Conservation (phyloP, 2,113 vertebrate genomes). For the Rhea pennata region DNA sequence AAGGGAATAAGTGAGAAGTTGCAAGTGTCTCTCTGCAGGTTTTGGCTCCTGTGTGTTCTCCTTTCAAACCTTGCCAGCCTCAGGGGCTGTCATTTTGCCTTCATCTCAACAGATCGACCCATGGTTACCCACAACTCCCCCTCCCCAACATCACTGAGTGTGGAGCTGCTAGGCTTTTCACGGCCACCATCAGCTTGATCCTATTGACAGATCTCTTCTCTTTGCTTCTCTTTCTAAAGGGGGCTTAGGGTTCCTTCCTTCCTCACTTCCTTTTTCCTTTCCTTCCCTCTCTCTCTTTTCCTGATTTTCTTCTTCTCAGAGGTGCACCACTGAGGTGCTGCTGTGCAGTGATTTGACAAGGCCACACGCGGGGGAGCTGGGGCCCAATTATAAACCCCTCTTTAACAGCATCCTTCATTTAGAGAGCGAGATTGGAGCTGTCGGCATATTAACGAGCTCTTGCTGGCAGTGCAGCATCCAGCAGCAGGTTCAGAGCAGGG, state of each 20-base stretch:
- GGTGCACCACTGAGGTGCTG: not conserved
- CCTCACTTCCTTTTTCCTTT: not conserved
- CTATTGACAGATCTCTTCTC: slow-evolving; percentile 54
- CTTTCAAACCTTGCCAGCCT: slow-evolving; percentile 63
- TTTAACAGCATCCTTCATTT: slow-evolving; percentile 21
- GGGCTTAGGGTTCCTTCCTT: not conserved
- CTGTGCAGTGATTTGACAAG: slow-evolving; percentile 29
- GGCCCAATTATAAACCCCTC: slow-evolving; percentile 64
- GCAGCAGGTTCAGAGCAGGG: accelerated
- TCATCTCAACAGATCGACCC: slow-evolving; percentile 63
- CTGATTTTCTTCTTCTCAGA: not conserved
- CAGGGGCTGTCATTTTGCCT: slow-evolving; percentile 55
- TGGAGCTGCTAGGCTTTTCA: slow-evolving; percentile 36
- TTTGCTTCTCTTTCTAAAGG: slow-evolving; percentile 20
- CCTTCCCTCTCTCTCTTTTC: not conserved
- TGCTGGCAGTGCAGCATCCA: not conserved
- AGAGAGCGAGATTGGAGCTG: not conserved
- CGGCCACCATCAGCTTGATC: slow-evolving; percentile 18
- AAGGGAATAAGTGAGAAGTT: slow-evolving; percentile 67
- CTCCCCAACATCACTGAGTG: not conserved
- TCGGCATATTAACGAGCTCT: slow-evolving; percentile 64
- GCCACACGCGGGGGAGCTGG: not conserved
- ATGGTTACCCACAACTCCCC: slow-evolving; percentile 50
- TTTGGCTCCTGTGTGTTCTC: slow-evolving; percentile 59
- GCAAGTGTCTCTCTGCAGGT: slow-evolving; percentile 55